Evolutionary conservation across 2,888 invertebrate genomes (phyloP), one percentile per base, ranked within the genome.

Genomic region (Pilophorus perplexus): DNA sequence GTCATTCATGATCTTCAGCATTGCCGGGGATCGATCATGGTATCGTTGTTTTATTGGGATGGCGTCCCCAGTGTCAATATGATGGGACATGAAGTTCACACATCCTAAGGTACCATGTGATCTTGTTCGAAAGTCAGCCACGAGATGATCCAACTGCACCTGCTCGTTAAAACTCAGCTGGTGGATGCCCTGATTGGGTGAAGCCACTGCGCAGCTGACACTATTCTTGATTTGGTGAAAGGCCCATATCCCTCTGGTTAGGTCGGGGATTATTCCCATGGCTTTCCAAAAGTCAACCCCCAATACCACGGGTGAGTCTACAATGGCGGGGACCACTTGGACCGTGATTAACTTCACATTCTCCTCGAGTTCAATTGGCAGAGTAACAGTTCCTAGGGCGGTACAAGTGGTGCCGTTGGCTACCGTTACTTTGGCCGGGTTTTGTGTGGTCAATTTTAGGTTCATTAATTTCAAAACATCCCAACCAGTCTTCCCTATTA

Each of bases 1-100:
- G 38, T 72, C 72, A 71, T 1, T 68, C 50, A 27, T 40, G 3
- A 40, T 5, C 5, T 73, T 70, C 6, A 73, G 48, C 54, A 72
- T 72, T 10, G 52, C 42, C 37, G 71, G 50, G 1, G 72, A 37
- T 3, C 48, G 14, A 1, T 38, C 54, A 40, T 67, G 66, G 8
- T 25, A 16, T 12, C 37, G 33, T 12, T 27, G 55, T 8, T 18
- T 33, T 10, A 55, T n/a, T 1, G 55, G 55, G 12, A 14, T 10
- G 16, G 14, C 14, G 4, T 40, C 12, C 16, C 40, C 40, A 6
- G 40, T 40, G 12, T 40, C 40, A 12, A 40, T 40, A 40, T 4
- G 4, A 40, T 40, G 33, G 33, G 33, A 8, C 33, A 33, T 33
- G 33, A 33, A 8, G 33, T 40, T 3, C 4, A 16, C 40, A 3